phyloP scores from a whole-genome alignment of 2,888 invertebrate genomes.

The Tetrapedia diversipes region DNA sequence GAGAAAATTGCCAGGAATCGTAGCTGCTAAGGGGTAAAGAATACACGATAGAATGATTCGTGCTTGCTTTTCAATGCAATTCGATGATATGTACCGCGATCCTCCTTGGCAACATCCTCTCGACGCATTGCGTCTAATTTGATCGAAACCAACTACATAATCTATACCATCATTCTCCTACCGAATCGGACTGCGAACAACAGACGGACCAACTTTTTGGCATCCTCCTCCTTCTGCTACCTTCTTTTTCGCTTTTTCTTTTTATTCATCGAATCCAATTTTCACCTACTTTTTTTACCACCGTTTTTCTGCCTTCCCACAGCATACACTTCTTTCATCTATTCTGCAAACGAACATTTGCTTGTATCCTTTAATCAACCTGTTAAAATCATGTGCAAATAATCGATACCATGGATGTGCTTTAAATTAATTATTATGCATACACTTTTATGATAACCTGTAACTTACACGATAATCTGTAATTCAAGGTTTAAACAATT shows the following conservation, averaged over 20 bases:
- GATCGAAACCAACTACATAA: slow-evolving; percentile 36
- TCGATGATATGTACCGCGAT: slow-evolving; percentile 65
- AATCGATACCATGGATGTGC: no score
- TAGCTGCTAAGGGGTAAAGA: no score
- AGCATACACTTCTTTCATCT: no score
- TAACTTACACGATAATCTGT: no score
- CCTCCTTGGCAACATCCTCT: slow-evolving; percentile 71
- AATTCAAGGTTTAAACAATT: no score
- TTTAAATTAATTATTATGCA: no score
- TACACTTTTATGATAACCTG: no score
- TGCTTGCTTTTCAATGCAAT: slow-evolving; percentile 12
- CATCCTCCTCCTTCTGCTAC: background rate
- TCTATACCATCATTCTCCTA: background rate
- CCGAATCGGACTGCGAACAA: background rate
- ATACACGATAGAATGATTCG: background rate
- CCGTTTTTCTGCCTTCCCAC: no score
- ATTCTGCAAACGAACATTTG: no score
- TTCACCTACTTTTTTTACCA: background rate
- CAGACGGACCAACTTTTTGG: background rate
- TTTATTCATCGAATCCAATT: background rate
- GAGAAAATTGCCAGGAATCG: no score
- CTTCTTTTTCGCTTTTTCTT: background rate
- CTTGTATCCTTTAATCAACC: no score
- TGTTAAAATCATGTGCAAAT: no score
- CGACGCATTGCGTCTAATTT: slow-evolving; percentile 77